Conservation (phyloP, 2,113 vertebrate genomes). For the Alces alces region DNA sequence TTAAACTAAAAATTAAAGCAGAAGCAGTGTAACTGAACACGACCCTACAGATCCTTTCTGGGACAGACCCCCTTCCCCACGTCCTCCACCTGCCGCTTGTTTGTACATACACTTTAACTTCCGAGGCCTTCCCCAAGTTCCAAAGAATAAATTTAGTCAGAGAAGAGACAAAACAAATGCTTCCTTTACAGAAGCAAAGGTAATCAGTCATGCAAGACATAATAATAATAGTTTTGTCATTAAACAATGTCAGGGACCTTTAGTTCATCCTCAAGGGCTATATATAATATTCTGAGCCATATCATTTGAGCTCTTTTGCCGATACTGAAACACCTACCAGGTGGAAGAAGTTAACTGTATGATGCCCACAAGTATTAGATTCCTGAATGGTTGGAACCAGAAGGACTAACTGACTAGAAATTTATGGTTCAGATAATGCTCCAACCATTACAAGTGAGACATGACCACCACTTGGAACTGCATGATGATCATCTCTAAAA, state of each 20-base stretch:
- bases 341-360: not conserved
- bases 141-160: not conserved
- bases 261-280: not conserved
- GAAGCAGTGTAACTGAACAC: not conserved
- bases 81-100: not conserved
- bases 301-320: not conserved
- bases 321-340: not conserved
- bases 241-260: not conserved
- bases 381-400: not conserved
- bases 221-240: not conserved
- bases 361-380: not conserved
- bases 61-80: accelerated
- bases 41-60: not conserved
- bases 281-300: not conserved
- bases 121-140: not conserved
- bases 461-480: not conserved
- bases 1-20: not conserved
- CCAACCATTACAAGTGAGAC: not conserved
- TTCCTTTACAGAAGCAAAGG: not conserved
- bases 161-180: not conserved
- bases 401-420: not conserved
- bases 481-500: not conserved
- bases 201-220: not conserved
- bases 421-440: not conserved
- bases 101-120: not conserved